Percentiles rank a stretch among this genome's conserved stretches.
Evolutionary conservation across 2,797 vertebrate genomes (phyloP).

Genomic region (Melopsittacus undulatus): DNA sequence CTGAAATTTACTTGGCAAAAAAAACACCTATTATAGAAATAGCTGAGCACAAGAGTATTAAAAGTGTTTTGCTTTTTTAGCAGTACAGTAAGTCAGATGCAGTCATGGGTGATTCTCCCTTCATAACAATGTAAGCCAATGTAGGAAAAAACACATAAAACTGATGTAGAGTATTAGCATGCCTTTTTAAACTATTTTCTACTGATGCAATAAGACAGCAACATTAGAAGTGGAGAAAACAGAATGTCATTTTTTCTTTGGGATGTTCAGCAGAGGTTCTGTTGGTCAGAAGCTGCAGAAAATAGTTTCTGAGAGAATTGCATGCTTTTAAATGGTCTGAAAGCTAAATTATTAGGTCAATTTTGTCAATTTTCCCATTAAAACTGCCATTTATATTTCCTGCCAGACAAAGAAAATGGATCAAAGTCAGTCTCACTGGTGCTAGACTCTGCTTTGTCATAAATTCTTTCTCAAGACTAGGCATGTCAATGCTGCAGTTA

Average conservation of each 20-base stretch:
- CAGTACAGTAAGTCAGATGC: background rate
- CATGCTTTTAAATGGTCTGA: background rate
- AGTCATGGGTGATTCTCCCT: background rate
- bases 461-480: background rate
- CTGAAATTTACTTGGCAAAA: background rate
- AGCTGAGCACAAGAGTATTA: background rate
- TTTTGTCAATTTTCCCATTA: background rate
- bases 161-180: background rate
- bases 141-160: background rate
- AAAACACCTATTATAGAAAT: background rate
- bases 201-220: background rate
- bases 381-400: background rate
- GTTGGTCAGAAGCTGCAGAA: background rate
- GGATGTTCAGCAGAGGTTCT: background rate
- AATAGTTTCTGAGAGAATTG: background rate
- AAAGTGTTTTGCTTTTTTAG: background rate
- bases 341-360: background rate
- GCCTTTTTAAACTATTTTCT: background rate
- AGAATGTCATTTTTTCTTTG: background rate
- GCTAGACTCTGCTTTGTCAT: background rate
- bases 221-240: background rate
- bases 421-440: background rate
- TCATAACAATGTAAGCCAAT: background rate
- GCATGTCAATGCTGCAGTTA: background rate
- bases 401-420: background rate